Base-by-base conservation (phyloP, 2,888 invertebrate species). In the Amaurobius ferox region DNA sequence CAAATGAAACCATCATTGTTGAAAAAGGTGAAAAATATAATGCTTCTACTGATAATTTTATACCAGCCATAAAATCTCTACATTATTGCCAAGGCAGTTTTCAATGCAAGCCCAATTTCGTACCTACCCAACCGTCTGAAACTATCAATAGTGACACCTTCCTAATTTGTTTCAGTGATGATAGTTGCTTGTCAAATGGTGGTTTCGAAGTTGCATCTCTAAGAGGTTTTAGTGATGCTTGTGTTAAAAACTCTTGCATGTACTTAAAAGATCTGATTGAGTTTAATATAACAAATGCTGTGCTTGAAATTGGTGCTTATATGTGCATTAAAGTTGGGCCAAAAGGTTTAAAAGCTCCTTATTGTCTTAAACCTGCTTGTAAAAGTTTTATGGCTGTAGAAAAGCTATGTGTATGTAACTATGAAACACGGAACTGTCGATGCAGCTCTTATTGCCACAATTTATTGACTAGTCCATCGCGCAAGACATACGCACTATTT, bases 281-380 rank as follows among this genome's bases (percentile, higher is more conserved):
- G 2, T 85, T 72, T 19, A 77, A 77, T 39, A 77, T 85, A 2
- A 85, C 83, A 0, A 85, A 85, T 77, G 83, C 70, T 66, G 66
- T 55, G 3, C 55, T 76, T 23, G 55, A 85, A 29, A 30, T 77
- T 7, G 77, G 66, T 16, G 72, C 71, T 29, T 85, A 85, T 26
- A 77, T 40, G 23, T 85, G 83, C 28, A 67, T 85, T n/a, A 77
- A 55, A 72, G 71, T 85, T 13, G 66, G 66, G 3, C 66, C 66
- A 28, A n/a, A 85, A 26, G 81, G 74, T 16, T 13, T 77, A 1
- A 72, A 77, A 55, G 35, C 71, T 23, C 83, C 76, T 1, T 85
- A 85, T 26, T 85, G 83, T 55, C 40, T 85, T n/a, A 85, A 77
- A 66, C 72, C 83, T 40, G 72, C 76, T 30, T 85, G 83, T 66